phyloP scores from a whole-genome alignment of 2,113 vertebrate genomes.

The Phylloscopus trochiloides region DNA sequence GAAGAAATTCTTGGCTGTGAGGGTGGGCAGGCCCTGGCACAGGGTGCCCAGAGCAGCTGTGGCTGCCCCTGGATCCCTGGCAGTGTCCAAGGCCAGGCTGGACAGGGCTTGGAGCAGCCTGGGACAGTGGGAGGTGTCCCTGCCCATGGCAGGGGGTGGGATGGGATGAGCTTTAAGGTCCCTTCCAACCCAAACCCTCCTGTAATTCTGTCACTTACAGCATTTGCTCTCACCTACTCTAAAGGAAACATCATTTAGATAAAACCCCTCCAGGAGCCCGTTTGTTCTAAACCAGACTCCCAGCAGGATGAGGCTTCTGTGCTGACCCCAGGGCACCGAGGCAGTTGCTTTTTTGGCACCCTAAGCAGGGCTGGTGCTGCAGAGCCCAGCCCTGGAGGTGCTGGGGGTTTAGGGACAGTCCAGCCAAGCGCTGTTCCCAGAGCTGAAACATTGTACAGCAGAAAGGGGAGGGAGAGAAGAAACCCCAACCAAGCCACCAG shows the following conservation, averaged over 20 bases:
- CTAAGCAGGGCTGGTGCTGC: not conserved
- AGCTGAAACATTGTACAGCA: not conserved
- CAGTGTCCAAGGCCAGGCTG: rapidly evolving
- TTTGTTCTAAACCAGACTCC: not conserved
- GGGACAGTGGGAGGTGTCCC: rapidly evolving
- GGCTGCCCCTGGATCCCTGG: not conserved
- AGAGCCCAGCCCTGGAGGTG: not conserved
- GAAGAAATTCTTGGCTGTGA: not conserved
- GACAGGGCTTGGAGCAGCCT: rapidly evolving
- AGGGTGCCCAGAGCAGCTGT: not conserved
- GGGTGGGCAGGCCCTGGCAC: rapidly evolving
- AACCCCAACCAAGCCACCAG: not conserved
- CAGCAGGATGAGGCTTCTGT: not conserved
- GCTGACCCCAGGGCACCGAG: not conserved
- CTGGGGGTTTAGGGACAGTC: not conserved
- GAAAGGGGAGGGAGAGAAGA: not conserved
- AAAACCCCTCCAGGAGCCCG: not conserved
- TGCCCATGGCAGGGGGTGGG: not conserved
- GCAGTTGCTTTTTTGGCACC: not conserved
- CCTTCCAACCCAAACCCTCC: not conserved
- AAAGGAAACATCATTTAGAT: too few relatives aligned
- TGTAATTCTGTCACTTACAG: too few relatives aligned
- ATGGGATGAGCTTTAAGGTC: not conserved
- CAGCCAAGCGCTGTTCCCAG: not conserved
- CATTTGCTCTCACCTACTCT: not conserved